phyloP scores from a whole-genome alignment of 2,797 vertebrate species.

The Microctenopoma lineatum region DNA sequence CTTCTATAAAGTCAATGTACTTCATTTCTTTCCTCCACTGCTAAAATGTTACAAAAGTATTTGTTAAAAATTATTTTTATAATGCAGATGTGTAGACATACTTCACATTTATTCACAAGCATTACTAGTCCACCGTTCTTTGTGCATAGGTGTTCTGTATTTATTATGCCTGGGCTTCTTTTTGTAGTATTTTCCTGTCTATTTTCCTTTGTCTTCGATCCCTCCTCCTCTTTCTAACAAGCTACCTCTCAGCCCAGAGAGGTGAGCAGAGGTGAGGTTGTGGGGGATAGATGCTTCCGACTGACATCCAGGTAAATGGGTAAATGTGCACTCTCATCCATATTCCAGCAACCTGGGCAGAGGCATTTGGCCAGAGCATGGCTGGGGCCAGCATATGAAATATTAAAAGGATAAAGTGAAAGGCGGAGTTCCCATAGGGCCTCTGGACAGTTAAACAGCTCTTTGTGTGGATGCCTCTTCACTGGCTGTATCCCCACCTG shows the following conservation, averaged over 20 bases:
- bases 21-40: too few species aligned
- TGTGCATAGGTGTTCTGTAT: conserved; percentile 27
- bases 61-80: too few species aligned
- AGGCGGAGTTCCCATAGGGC: conserved; percentile 78
- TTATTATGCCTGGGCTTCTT: conserved; percentile 61
- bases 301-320: conserved; percentile 85
- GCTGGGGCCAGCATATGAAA: conserved; percentile 81
- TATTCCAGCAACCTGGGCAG: conserved; percentile 82
- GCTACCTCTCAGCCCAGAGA: conserved; percentile 64
- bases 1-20: too few species aligned
- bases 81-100: too few species aligned
- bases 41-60: too few species aligned
- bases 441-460: conserved; percentile 81
- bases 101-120: conserved; percentile 11
- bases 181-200: conserved; percentile 66
- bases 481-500: conserved; percentile 70
- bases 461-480: conserved; percentile 75
- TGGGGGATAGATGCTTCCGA: conserved; percentile 60
- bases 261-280: conserved; percentile 75
- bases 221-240: conserved; percentile 76
- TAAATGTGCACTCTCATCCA: conserved; percentile 84
- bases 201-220: conserved; percentile 64
- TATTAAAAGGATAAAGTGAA: conserved; percentile 85
- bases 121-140: conserved; percentile 20
- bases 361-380: conserved; percentile 74